Base-by-base conservation (phyloP, 2,888 invertebrate genomes). In the Camptogramma bilineatum region DNA sequence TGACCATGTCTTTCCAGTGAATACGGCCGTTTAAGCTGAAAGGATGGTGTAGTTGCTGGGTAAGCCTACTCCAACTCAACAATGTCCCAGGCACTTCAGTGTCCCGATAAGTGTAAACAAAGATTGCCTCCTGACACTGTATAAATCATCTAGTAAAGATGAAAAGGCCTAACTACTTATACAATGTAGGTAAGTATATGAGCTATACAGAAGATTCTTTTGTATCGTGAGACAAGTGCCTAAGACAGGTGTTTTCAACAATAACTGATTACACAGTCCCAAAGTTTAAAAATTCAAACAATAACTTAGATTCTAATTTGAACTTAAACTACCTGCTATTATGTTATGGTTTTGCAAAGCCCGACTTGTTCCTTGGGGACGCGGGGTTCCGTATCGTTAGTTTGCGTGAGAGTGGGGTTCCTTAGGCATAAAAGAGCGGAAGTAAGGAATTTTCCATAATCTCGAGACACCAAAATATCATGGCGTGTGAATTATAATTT, bases 331-430 rank as follows among this genome's bases (percentile, higher is more conserved):
- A 39, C 2, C 13, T 13, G 34, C 1, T 2, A 39, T 5, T 39
- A 39, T 4, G 34, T 2, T 3, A 13, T 0, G 34, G 1, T 39
- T 39, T 39, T 13, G 34, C 13, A 39, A 39, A 39, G 34, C 13
- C 13, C 2, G n/a, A 13, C 1, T 31, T 17, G 7, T 44, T 24
- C 67, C 71, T 77, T 65, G 58, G 72, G 70, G 62, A 68, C 55
- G 18, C 51, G 24, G 47, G 73, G 86, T 87, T 86, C 86, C 84
- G 76, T 80, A 64, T 69, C 73, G 77, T 57, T 78, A 77, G 50
- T 66, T 82, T 64, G 57, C 80, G 87, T 87, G 87, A 73, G 87
- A 87, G 50, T 78, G 48, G 62, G 66, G 82, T 79, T 76, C 73
- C 66, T 72, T 53, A 62, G 62, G 66, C 72, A 58, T 60, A 71